Evolutionary conservation across 2,888 invertebrate species (phyloP), one percentile per base, ranked within the genome.

Genomic region (Troides helena): DNA sequence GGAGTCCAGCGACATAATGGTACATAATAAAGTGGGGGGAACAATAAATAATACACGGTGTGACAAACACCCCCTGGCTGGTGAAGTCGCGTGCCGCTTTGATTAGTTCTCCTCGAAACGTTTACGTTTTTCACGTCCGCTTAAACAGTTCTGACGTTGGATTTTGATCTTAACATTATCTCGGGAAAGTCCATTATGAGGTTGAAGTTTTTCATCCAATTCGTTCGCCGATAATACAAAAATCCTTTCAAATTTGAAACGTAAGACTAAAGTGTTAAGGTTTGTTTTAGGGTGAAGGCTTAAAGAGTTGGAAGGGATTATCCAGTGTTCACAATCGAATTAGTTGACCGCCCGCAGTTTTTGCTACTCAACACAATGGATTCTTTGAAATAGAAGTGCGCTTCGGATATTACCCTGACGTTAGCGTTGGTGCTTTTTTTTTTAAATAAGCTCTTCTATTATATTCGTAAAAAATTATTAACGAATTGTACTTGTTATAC

Each of bases 281-380:
- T 76, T 72, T 14, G 67, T 69, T 77, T 77, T 77, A 21, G 50
- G 36, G 53, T 71, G 68, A 3, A 14, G 14, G 0, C 65, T 23
- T 59, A 62, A 39, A 68, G 74, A 74, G 76, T 70, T 74, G 71
- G 72, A 76, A 75, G 77, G 76, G 74, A 73, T 82, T 82, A 85
- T 83, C 77, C 83, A 69, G 71, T 78, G 80, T 84, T 84, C 78
- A 81, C 83, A 83, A 86, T 86, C 81, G 83, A 88, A 90, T 90
- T 89, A 88, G 85, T 81, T 85, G 89, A 91, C 88, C 89, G 75
- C 90, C 90, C 82, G 86, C 77, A 81, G 90, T 85, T 89, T 87
- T 87, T 89, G 89, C 88, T 89, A 86, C 86, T 89, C 84, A 81
- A 84, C 84, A 88, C 86, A 88, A 89, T 87, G 78, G 84, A 78